phyloP scores from a whole-genome alignment of 2,797 vertebrate genomes.

The Parotocinclus haroldoi region DNA sequence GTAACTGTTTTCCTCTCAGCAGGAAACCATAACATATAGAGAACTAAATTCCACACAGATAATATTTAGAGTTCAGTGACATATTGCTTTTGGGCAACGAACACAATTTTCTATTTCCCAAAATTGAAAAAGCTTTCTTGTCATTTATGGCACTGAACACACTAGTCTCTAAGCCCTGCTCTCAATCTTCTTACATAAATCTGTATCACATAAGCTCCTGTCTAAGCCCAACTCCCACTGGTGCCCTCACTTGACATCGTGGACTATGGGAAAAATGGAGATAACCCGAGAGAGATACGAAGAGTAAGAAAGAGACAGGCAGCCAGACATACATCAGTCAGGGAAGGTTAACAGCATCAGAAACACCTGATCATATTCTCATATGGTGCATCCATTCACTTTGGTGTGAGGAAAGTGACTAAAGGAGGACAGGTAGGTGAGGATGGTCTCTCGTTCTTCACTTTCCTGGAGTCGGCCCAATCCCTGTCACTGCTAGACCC shows the following conservation, averaged over 20 bases:
- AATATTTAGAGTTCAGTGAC: too few relatives aligned
- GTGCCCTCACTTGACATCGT: background rate
- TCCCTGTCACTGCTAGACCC: slow-evolving; percentile 1
- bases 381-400: background rate
- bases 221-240: background rate
- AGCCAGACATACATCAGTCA: background rate
- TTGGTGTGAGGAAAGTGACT: background rate
- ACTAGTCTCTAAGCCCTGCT: slow-evolving; percentile 16
- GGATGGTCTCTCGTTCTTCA: slow-evolving; percentile 7
- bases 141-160: background rate
- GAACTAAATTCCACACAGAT: too few relatives aligned
- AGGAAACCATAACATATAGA: too few relatives aligned
- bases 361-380: slow-evolving; percentile 24
- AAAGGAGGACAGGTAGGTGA: background rate
- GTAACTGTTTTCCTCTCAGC: too few relatives aligned
- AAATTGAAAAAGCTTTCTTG: slow-evolving; percentile 7
- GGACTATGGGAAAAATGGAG: background rate
- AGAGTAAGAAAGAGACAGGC: background rate
- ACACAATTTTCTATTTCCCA: background rate
- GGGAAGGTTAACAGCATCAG: slow-evolving; percentile 11
- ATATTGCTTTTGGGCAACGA: too few relatives aligned
- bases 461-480: background rate
- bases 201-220: slow-evolving; percentile 19
- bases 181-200: slow-evolving; percentile 19
- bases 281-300: background rate